Conservation (phyloP, 2,888 invertebrate genomes). For the Hydrotaea cyrtoneurina region DNA sequence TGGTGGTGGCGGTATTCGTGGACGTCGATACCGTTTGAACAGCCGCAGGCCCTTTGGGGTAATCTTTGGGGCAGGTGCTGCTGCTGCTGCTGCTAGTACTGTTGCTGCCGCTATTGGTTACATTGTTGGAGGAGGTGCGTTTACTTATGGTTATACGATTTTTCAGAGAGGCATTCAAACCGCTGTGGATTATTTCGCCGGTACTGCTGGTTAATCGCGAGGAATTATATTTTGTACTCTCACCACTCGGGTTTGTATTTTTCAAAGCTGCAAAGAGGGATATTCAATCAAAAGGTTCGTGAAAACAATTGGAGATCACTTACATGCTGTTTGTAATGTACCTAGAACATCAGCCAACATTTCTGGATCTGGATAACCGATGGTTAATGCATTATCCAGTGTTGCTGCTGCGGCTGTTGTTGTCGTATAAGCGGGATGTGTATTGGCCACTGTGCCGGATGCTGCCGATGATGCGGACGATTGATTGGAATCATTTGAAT, state of each 20-base stretch:
- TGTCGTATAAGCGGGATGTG: constrained; percentile 14
- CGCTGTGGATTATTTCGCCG: constrained; percentile 58
- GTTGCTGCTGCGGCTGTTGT: constrained; percentile 63
- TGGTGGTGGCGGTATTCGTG: constrained; percentile 69
- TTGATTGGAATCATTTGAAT: constrained; percentile 72
- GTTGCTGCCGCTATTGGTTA: constrained; percentile 51
- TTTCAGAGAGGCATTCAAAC: constrained; percentile 61
- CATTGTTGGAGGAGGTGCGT: constrained; percentile 55
- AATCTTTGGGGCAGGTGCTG: constrained; percentile 45
- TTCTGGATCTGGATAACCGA: constrained; percentile 88
- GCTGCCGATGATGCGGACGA: constrained; percentile 68
- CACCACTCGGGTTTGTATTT: constrained; percentile 65
- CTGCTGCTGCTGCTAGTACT: constrained; percentile 68
- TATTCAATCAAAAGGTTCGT: not conserved
- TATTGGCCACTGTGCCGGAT: constrained; percentile 38
- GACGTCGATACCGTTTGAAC: constrained; percentile 70
- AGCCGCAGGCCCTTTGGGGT: constrained; percentile 48
- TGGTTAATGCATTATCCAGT: constrained; percentile 85
- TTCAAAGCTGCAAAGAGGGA: constrained; percentile 54
- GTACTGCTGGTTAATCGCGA: constrained; percentile 59
- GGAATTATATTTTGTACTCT: constrained; percentile 66
- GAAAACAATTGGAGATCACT: constrained; percentile 64
- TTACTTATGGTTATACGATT: constrained; percentile 65
- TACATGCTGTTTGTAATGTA: constrained; percentile 83
- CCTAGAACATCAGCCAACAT: constrained; percentile 88